Base-by-base conservation (phyloP, 2,888 invertebrate species). In the Daptonema setosum region DNA sequence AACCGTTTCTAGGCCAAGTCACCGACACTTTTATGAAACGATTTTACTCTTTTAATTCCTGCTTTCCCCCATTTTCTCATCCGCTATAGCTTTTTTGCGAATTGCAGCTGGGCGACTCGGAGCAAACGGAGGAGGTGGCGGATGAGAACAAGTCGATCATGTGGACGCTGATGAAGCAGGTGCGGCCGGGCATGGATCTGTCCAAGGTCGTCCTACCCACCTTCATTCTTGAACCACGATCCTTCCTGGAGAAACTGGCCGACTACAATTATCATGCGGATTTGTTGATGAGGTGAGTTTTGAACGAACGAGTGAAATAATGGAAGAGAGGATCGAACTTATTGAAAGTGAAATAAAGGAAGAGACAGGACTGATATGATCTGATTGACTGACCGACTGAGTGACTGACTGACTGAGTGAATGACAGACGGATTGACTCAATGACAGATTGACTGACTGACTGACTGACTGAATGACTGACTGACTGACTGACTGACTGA, bases 191-290 rank as follows among this genome's bases (percentile, higher is more conserved):
- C 53, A 91, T 91, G 91, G 91, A 91, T 75, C 75, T 91, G 30
- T 85, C 85, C 60, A 85, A 85, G 77, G 85, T 91, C 51, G 87
- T 88, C 20, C 75, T 91, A 62, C 90, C 90, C 0, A 90, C 90
- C 0, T 90, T 90, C 71, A 90, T 91, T 57, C 74, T 91, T 63
- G 90, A 91, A 70, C 87, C 90, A 1, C 77, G 90, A 52, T 90
- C 88, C 0, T 88, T 91, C 72, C 76, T 91, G 47, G 90, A 91
- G 73, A 90, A 90, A 73, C 76, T 90, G 1, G 81, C 86, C 0
- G 90, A 90, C 72, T 87, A 85, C 55, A 88, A 91, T 73, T 91
- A 87, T 70, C 91, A 91, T 67, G 85, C 86, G 0, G 87, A 91
- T 72, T 78, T 88, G 60, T 74, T 91, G 55, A 79, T 83, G 29